These are phyloP conservation scores for Cheilosia variabilis DNA, from an alignment of 2,888 invertebrate genomes.

Conservation along the genomic window DNA sequence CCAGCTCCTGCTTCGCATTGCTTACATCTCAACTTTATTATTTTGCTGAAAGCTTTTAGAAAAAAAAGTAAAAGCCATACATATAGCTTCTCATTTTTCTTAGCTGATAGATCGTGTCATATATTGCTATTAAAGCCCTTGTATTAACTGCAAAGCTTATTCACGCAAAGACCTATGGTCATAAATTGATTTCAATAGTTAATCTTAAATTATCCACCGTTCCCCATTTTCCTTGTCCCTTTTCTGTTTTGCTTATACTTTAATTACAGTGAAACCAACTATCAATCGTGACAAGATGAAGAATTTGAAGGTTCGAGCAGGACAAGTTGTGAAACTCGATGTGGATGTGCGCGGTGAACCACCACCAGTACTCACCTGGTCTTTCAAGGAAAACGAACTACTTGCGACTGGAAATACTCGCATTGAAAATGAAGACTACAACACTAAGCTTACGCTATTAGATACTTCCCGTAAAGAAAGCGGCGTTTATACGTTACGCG, in stretches of 20 bases:
- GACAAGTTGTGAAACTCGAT: conserved; percentile 94
- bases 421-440: conserved; percentile 95
- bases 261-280: conserved; percentile 92
- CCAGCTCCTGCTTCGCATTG: conserved; percentile 19
- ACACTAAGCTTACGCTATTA: conserved; percentile 92
- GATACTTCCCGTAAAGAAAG: conserved; percentile 93
- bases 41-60: neutral
- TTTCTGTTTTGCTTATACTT: conserved; percentile 11
- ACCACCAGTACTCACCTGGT: conserved; percentile 95
- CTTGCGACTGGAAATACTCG: conserved; percentile 88
- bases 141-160: conserved; percentile 77
- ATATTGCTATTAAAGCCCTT: neutral
- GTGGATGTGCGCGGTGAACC: conserved; percentile 99
- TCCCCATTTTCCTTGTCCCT: neutral
- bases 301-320: conserved; percentile 94
- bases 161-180: conserved; percentile 10
- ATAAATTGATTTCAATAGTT: neutral
- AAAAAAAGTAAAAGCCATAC: neutral
- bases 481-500: conserved; percentile 95
- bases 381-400: conserved; percentile 85
- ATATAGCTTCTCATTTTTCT: neutral
- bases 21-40: neutral
- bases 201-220: neutral
- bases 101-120: neutral
- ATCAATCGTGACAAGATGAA: conserved; percentile 98